These are phyloP conservation scores for Hyperoplus lanceolatus DNA, from an alignment of 2,797 vertebrate genomes.

Conservation along the genomic window DNA sequence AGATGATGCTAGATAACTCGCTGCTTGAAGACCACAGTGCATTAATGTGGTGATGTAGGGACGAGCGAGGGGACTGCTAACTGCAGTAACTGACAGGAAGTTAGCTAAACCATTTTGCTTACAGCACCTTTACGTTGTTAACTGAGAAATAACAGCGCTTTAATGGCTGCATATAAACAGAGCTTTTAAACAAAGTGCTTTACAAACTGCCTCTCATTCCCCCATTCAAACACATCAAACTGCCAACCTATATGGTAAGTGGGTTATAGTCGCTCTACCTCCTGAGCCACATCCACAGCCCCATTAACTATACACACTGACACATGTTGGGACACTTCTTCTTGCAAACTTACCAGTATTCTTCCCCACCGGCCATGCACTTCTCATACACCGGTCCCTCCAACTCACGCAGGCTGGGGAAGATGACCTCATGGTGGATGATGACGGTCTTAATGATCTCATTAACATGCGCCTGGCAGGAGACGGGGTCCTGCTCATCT, in stretches of 20 bases:
- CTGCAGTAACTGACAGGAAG: too few species aligned
- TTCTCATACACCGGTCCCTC: conserved; percentile 98
- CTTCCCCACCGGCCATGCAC: conserved; percentile 98
- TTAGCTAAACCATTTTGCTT: too few species aligned
- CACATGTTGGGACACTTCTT: conserved; percentile 5
- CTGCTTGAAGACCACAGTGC: too few species aligned
- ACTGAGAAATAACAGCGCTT: background rate
- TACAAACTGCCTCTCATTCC: background rate
- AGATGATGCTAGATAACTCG: too few species aligned
- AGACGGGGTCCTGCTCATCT: conserved; percentile 96
- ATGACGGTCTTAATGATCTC: conserved; percentile 99
- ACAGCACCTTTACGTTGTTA: background rate
- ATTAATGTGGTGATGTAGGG: too few species aligned
- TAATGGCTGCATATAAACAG: background rate
- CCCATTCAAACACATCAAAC: too few species aligned
- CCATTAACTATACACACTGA: background rate
- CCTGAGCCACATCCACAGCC: background rate
- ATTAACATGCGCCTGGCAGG: conserved; percentile 98
- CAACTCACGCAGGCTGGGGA: conserved; percentile 92
- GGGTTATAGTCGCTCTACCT: background rate
- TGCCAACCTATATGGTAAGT: background rate
- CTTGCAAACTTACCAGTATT: conserved; percentile 92
- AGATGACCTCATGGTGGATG: conserved; percentile 95
- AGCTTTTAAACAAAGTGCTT: background rate
- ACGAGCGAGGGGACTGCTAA: too few species aligned